These are phyloP conservation scores for Dreissena rostriformis DNA, from an alignment of 1,140 invertebrate genomes.

Conservation along the genomic window DNA sequence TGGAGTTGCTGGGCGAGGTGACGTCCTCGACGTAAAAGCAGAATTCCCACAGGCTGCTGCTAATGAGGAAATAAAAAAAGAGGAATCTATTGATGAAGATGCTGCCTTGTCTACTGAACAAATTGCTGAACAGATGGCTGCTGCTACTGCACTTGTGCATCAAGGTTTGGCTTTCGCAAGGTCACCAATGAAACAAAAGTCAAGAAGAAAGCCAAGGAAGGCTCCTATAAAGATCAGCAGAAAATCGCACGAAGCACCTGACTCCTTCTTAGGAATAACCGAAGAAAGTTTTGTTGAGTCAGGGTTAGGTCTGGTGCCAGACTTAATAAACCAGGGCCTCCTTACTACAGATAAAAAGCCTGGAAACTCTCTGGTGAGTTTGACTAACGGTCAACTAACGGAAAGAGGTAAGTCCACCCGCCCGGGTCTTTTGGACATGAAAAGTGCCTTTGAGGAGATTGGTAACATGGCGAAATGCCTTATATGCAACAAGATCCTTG, in stretches of 20 bases:
- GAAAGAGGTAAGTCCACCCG: background rate
- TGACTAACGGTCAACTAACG: background rate
- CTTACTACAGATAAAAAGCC: slow-evolving; percentile 2
- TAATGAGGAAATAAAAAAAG: background rate
- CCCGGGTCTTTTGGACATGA: slow-evolving; percentile 36
- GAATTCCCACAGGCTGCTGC: background rate
- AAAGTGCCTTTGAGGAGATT: slow-evolving; percentile 55
- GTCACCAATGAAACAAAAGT: background rate
- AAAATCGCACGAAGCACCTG: no score
- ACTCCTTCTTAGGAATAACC: background rate
- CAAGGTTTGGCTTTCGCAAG: background rate
- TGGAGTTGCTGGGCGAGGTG: background rate
- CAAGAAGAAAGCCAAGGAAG: slow-evolving; percentile 25
- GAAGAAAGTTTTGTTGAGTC: background rate
- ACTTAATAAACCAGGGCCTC: background rate
- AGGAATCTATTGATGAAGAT: background rate
- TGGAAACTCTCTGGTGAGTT: background rate
- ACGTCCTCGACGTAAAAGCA: background rate
- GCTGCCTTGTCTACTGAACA: background rate
- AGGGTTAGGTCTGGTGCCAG: background rate
- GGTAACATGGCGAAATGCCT: slow-evolving; percentile 56
- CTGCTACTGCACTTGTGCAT: background rate
- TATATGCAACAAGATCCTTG: slow-evolving; percentile 53
- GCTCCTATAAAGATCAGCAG: slow-evolving; percentile 15
- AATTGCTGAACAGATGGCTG: slow-evolving; percentile 1